phyloP scores from a whole-genome alignment of 2,113 vertebrate species.

The Cyprinus carpio region DNA sequence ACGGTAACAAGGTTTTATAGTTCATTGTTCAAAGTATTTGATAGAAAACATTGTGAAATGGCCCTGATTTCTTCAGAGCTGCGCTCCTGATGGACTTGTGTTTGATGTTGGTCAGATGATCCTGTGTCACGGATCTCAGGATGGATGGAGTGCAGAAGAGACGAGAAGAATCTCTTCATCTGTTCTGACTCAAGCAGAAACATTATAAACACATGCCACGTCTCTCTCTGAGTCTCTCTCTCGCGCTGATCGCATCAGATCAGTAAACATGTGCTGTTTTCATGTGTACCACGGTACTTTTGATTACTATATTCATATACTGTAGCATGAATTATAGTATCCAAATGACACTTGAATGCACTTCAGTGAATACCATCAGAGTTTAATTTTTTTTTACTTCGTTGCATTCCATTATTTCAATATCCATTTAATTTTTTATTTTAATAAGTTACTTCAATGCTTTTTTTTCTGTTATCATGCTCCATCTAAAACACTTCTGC shows the following conservation, averaged over 20 bases:
- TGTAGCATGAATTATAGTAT: not conserved
- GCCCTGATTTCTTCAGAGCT: not conserved
- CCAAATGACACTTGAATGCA: not conserved
- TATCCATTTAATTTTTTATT: too few relatives aligned
- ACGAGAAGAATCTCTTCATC: not conserved
- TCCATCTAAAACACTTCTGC: not conserved
- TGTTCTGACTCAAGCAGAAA: constrained; percentile 9
- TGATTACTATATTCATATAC: not conserved
- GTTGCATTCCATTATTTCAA: too few relatives aligned
- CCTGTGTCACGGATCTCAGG: not conserved
- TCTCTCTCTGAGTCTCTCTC: constrained; percentile 13
- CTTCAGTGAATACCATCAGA: not conserved
- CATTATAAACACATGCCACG: constrained; percentile 12
- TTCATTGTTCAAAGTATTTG: not conserved
- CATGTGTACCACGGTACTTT: not conserved
- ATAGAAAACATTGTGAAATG: not conserved
- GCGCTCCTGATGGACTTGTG: not conserved
- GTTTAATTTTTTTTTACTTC: too few relatives aligned
- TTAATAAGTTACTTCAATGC: not conserved
- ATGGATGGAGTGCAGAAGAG: not conserved
- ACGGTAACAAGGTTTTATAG: too few relatives aligned
- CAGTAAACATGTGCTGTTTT: not conserved
- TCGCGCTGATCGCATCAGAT: not conserved
- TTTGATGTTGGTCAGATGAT: not conserved
- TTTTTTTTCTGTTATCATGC: not conserved